Percentiles rank a stretch among this genome's conserved stretches.
These are phyloP conservation scores for Carassius carassius DNA, from an alignment of 2,113 vertebrate species.

Conservation along the genomic window DNA sequence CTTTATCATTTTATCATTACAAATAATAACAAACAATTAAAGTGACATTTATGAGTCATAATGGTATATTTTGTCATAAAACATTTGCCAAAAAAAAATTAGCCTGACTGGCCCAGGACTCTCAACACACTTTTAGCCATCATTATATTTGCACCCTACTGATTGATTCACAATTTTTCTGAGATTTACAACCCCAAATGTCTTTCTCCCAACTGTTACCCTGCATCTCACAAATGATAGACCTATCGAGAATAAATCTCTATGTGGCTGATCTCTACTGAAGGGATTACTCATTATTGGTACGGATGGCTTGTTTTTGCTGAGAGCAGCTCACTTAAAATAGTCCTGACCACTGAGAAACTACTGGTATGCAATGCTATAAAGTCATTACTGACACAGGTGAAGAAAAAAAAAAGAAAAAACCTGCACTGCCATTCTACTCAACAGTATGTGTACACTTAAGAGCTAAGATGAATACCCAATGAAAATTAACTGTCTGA, in stretches of 20 bases:
- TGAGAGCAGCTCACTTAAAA: constrained; percentile 38
- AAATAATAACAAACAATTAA: too few species aligned
- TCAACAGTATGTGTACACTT: not conserved
- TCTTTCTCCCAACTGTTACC: not conserved
- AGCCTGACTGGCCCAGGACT: not conserved
- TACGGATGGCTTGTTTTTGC: constrained; percentile 32
- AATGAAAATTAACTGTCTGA: too few species aligned
- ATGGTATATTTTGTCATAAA: too few species aligned
- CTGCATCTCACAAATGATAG: not conserved
- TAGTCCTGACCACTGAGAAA: constrained; percentile 27
- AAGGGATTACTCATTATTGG: constrained; percentile 10
- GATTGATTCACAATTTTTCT: not conserved
- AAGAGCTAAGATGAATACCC: not conserved
- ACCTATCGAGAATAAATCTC: not conserved
- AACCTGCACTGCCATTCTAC: not conserved
- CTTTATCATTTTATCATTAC: too few species aligned
- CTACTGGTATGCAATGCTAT: not conserved
- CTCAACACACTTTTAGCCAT: not conserved
- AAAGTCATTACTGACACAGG: constrained; percentile 6
- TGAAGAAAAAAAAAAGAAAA: too few species aligned
- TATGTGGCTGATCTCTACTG: not conserved
- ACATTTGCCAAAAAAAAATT: too few species aligned
- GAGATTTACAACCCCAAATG: not conserved
- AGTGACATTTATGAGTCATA: too few species aligned
- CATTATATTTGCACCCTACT: not conserved